These are phyloP conservation scores for Sibirionetta formosa DNA, from an alignment of 2,797 vertebrate genomes.

Conservation along the genomic window DNA sequence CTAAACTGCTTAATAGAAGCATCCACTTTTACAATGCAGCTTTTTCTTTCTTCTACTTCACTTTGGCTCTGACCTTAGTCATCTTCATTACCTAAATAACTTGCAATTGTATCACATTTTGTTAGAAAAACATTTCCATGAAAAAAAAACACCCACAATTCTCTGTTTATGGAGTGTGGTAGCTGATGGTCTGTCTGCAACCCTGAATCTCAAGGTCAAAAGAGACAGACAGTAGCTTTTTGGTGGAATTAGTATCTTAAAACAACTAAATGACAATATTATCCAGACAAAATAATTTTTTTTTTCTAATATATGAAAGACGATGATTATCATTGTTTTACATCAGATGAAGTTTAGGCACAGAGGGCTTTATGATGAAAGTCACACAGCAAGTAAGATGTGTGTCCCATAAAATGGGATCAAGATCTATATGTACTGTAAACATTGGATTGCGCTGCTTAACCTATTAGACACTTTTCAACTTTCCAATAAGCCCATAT, in stretches of 20 bases:
- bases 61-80: neutral
- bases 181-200: neutral
- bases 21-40: neutral
- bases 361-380: neutral
- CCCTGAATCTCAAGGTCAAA: neutral
- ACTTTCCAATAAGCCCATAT: neutral
- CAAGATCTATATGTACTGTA: neutral
- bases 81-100: constrained; percentile 38
- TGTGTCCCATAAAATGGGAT: neutral
- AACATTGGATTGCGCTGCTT: neutral
- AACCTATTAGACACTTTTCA: neutral
- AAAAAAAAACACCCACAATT: accelerated
- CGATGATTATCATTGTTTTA: neutral
- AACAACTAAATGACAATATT: neutral
- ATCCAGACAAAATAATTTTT: neutral
- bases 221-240: neutral
- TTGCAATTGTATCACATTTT: constrained; percentile 16
- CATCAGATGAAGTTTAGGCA: neutral
- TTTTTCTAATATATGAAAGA: neutral
- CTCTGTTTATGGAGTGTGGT: neutral
- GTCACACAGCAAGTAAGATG: neutral
- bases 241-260: neutral
- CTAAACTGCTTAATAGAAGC: neutral
- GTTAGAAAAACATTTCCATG: neutral
- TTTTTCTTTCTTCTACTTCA: constrained; percentile 18